Conservation (phyloP, 2,888 invertebrate species). For the Furcula furcula region DNA sequence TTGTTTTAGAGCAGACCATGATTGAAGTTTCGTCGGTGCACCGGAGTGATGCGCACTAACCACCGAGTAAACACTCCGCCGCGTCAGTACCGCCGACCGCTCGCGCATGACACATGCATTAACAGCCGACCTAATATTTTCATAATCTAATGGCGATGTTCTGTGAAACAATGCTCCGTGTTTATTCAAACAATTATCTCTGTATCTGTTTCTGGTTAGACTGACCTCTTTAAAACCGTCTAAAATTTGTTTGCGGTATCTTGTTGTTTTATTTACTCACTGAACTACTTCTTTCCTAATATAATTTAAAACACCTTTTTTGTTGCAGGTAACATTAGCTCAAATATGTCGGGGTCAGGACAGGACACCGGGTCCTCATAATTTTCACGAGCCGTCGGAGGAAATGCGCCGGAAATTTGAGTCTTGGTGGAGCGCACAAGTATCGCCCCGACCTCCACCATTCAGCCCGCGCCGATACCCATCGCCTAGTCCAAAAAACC, state of each 20-base stretch:
- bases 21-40: constrained; percentile 75
- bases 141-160: constrained; percentile 82
- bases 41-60: constrained; percentile 71
- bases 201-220: constrained; percentile 76
- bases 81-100: constrained; percentile 58
- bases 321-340: constrained; percentile 88
- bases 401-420: constrained; percentile 94
- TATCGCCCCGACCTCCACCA: constrained; percentile 82
- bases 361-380: constrained; percentile 84
- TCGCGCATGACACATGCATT: constrained; percentile 80
- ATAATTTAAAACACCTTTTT: too few species aligned
- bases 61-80: constrained; percentile 63
- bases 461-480: constrained; percentile 75
- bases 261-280: constrained; percentile 50
- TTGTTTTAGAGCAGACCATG: constrained; percentile 80
- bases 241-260: constrained; percentile 70
- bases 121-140: constrained; percentile 80
- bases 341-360: constrained; percentile 91
- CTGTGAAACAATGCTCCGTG: constrained; percentile 77
- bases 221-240: constrained; percentile 77
- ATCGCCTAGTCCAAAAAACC: constrained; percentile 77
- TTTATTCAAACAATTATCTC: constrained; percentile 75
- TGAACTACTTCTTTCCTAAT: constrained; percentile 30
- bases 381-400: constrained; percentile 87
- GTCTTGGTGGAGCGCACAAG: constrained; percentile 92